Conservation (phyloP, 2,797 vertebrate species). For the Meda fulgida region DNA sequence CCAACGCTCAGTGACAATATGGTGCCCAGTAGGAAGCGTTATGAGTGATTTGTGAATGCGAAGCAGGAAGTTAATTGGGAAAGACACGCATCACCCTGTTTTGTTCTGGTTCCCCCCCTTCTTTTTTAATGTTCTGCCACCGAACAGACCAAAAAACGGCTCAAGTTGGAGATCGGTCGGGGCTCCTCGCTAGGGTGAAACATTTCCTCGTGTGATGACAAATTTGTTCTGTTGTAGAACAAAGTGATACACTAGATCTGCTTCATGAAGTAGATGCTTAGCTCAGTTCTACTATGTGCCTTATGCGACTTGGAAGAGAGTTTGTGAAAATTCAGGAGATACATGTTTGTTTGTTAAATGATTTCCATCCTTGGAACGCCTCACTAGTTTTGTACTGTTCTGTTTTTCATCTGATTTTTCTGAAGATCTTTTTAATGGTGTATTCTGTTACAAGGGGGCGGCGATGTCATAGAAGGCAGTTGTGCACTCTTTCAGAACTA, state of each 20-base stretch:
- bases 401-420: conserved; percentile 96
- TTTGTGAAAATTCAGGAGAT: conserved; percentile 99
- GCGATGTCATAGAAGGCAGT: conserved; percentile 97
- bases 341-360: conserved; percentile 98
- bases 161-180: conserved; percentile 60
- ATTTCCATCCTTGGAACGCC: conserved; percentile 97
- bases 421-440: conserved; percentile 98
- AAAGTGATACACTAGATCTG: conserved; percentile 96
- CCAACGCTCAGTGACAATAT: conserved; percentile 87
- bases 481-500: conserved; percentile 98
- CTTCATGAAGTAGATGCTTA: conserved; percentile 94
- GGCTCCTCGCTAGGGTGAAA: conserved; percentile 85
- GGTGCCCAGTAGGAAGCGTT: conserved; percentile 94
- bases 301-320: conserved; percentile 98
- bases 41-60: conserved; percentile 74
- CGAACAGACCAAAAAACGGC: conserved; percentile 92
- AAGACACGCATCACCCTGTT: conserved; percentile 66
- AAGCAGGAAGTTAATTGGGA: conserved; percentile 65
- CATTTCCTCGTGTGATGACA: conserved; percentile 84
- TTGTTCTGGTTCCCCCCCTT: conserved; percentile 73
- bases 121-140: conserved; percentile 79
- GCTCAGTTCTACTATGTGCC: conserved; percentile 99
- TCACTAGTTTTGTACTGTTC: conserved; percentile 99
- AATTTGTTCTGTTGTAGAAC: conserved; percentile 95
- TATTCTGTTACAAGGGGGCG: conserved; percentile 94